These are phyloP conservation scores for Cranoglanis bouderius DNA, from an alignment of 2,113 vertebrate genomes.

Conservation along the genomic window DNA sequence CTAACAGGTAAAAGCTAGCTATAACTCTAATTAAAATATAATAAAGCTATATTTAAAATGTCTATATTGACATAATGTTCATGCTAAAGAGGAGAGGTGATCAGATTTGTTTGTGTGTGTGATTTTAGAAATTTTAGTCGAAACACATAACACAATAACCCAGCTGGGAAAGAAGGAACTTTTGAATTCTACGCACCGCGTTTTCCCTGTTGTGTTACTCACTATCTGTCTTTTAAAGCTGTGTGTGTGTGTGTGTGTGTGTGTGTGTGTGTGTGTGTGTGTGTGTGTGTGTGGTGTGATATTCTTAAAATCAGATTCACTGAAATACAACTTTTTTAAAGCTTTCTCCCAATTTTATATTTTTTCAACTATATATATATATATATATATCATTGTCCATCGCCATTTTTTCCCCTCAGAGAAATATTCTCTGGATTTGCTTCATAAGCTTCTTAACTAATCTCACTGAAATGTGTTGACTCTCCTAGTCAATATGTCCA, in stretches of 20 bases:
- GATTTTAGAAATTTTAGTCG: neutral
- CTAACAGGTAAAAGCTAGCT: neutral
- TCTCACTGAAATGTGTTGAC: neutral
- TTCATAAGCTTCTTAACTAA: neutral
- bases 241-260: conserved; percentile 5
- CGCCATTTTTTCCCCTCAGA: neutral
- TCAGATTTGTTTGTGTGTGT: no score
- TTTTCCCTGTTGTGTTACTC: neutral
- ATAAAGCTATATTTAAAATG: neutral
- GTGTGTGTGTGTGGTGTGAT: conserved; percentile 6
- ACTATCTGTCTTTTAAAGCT: neutral
- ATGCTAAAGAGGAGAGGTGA: neutral
- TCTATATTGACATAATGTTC: neutral
- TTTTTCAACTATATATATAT: no score
- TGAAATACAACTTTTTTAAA: neutral
- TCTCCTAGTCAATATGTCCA: neutral
- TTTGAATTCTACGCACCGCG: neutral
- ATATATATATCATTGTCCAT: neutral
- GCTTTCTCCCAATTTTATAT: neutral
- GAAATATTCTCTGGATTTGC: neutral
- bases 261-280: conserved; percentile 13
- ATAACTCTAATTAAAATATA: neutral
- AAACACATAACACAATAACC: neutral
- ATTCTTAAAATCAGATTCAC: neutral
- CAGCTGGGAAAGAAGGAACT: neutral